Conservation (phyloP, 2,797 vertebrate species). For the Argentina silus region DNA sequence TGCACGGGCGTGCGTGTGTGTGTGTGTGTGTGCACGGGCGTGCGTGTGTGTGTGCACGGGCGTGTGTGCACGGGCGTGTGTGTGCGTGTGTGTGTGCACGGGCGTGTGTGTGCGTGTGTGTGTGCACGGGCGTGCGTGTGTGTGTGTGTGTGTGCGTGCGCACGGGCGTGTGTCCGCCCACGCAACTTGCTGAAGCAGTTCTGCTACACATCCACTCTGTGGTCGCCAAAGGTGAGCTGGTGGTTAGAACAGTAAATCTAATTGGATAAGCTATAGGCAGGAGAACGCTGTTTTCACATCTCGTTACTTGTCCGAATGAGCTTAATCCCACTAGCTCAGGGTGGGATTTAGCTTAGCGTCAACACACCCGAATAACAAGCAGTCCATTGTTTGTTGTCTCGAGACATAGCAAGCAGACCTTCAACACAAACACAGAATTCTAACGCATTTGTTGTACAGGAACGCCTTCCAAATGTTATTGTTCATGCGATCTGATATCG, state of each 20-base stretch:
- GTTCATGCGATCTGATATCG: too few species aligned
- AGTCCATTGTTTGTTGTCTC: conserved; percentile 14
- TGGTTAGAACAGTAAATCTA: background rate
- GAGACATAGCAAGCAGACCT: conserved; percentile 8
- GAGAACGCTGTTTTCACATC: conserved; percentile 4
- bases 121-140: too few species aligned
- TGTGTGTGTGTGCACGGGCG: too few species aligned
- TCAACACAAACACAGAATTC: conserved; percentile 14
- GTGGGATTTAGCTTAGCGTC: conserved; percentile 24
- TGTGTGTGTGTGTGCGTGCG: too few species aligned
- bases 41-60: too few species aligned
- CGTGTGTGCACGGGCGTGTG: too few species aligned
- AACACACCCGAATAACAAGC: conserved; percentile 25
- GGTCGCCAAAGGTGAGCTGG: background rate
- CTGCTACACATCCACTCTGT: background rate
- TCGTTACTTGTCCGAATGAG: conserved; percentile 31
- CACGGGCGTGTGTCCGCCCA: too few species aligned
- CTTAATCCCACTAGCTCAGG: conserved; percentile 17
- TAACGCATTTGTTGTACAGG: conserved; percentile 11
- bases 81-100: too few species aligned
- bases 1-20: too few species aligned
- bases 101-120: too few species aligned
- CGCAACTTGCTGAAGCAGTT: background rate
- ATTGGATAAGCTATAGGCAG: background rate
- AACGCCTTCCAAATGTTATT: background rate